Conservation (phyloP, 1,140 invertebrate genomes). For the Drosophila baimaii region DNA sequence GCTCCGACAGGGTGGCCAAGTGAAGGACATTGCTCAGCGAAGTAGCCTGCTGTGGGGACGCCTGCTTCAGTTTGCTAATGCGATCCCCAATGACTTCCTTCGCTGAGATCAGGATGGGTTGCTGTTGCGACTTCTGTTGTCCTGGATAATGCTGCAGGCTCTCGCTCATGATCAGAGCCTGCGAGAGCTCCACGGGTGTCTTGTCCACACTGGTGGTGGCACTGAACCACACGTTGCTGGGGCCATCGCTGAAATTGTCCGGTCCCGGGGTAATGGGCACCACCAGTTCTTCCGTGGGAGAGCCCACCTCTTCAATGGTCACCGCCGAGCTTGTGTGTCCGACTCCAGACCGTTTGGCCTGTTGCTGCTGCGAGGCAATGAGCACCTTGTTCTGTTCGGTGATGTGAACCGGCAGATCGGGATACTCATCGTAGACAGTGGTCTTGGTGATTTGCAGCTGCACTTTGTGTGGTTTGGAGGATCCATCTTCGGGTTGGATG, state of each 20-base stretch:
- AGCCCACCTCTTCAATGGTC: conserved; percentile 85
- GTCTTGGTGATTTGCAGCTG: conserved; percentile 80
- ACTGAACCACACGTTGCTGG: conserved; percentile 59
- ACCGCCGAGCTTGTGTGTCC: conserved; percentile 83
- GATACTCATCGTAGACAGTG: conserved; percentile 76
- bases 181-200: conserved; percentile 53
- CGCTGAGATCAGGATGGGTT: conserved; percentile 51
- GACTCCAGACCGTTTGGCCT: conserved; percentile 31
- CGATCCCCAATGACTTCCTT: conserved; percentile 75
- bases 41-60: conserved; percentile 61
- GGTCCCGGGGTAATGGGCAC: conserved; percentile 84
- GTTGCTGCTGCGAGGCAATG: conserved; percentile 70
- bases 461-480: conserved; percentile 54
- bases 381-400: conserved; percentile 78
- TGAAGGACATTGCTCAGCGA: conserved; percentile 85
- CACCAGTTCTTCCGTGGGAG: conserved; percentile 83
- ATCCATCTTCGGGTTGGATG: conserved; percentile 22
- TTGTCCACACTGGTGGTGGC: conserved; percentile 50
- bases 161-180: conserved; percentile 70
- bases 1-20: conserved; percentile 86
- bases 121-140: conserved; percentile 16
- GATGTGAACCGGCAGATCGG: conserved; percentile 70
- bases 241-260: conserved; percentile 50
- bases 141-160: conserved; percentile 72
- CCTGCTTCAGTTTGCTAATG: conserved; percentile 68